A percentile compares a stretch with the other conserved stretches of the same genome.
These are phyloP conservation scores for Cremastinae sp. DNA, from an alignment of 2,888 invertebrate genomes.

Conservation along the genomic window DNA sequence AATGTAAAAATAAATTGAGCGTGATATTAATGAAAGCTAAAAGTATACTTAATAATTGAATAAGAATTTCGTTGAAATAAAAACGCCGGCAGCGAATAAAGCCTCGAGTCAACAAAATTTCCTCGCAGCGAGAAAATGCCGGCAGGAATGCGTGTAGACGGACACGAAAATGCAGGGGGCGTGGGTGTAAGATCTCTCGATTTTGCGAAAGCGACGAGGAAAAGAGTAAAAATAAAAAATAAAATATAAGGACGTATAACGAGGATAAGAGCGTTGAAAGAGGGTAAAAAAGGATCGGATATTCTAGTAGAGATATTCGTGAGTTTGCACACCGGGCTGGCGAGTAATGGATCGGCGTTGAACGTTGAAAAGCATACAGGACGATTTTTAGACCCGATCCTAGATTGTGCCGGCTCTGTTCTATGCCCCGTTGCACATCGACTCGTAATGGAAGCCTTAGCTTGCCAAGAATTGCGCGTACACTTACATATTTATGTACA, in stretches of 20 bases:
- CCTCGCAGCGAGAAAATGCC: too few species aligned
- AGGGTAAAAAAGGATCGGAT: conserved; percentile 11
- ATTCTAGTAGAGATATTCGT: conserved; percentile 17
- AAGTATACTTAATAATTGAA: too few species aligned
- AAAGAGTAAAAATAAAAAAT: not conserved
- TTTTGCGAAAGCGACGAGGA: not conserved
- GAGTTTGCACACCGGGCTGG: conserved; percentile 11
- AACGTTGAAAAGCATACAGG: conserved; percentile 44
- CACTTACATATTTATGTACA: conserved; percentile 17
- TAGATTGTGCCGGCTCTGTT: conserved; percentile 47
- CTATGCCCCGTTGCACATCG: conserved; percentile 54
- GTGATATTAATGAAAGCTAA: too few species aligned
- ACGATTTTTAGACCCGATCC: conserved; percentile 49
- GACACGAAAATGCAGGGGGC: too few species aligned
- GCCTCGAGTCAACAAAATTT: not conserved
- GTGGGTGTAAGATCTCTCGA: too few species aligned
- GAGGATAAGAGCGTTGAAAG: conserved; percentile 4
- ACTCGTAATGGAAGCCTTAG: conserved; percentile 53
- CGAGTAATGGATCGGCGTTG: conserved; percentile 20
- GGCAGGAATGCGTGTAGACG: too few species aligned
- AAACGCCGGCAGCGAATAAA: too few species aligned
- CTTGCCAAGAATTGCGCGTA: conserved; percentile 50
- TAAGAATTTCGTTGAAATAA: too few species aligned
- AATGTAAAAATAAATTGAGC: too few species aligned
- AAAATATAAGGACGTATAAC: conserved; percentile 17